Base-by-base conservation (phyloP, 2,797 vertebrate genomes). In the Pogoniulus pusillus region DNA sequence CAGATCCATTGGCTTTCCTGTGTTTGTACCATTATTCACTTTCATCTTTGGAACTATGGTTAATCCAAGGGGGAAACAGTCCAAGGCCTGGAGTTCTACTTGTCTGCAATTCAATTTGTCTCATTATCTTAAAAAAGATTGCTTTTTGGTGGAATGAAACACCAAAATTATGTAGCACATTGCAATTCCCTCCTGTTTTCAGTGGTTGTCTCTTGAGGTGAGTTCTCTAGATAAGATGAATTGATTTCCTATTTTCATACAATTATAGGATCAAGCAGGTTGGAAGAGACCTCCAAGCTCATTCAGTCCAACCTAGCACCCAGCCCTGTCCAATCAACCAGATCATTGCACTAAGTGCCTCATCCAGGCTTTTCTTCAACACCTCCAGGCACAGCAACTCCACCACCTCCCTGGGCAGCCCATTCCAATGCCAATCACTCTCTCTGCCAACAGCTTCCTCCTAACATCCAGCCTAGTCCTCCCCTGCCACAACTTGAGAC, bases 51-150 rank as follows among this genome's bases (percentile, higher is more conserved):
- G 60, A 79, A 27, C 12, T 69, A 17, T 23, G 10, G 19, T 79
- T 93, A 76, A 53, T 39, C 39, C 68, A 64, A 59, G 73, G 11
- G 76, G 32, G 32, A 83, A 65, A 37, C 12, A 75, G 59, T 43
- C 27, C 20, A 60, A 92, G 70, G 60, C 27, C n/a, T 68, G 24
- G 85, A 92, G 47, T 63, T 76, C 34, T 87, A 6, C 43, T 65
- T 32, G 77, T 79, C 47, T 90, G 49, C 12, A 83, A 93, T 89
- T 94, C 32, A 87, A 76, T 82, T 85, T 57, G 51, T 55, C 39
- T 53, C 65, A n/a, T n/a, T n/a, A 64, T 16, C 35, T 81, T 35
- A 27, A 24, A 23, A 34, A 76, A 49, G 3, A 49, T 55, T 4
- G 2, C 17, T 72, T 78, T 72, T 35, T 89, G 20, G n/a, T 75